Evolutionary conservation across 2,113 vertebrate species (phyloP).

Genomic region (Vanacampus margaritifer): DNA sequence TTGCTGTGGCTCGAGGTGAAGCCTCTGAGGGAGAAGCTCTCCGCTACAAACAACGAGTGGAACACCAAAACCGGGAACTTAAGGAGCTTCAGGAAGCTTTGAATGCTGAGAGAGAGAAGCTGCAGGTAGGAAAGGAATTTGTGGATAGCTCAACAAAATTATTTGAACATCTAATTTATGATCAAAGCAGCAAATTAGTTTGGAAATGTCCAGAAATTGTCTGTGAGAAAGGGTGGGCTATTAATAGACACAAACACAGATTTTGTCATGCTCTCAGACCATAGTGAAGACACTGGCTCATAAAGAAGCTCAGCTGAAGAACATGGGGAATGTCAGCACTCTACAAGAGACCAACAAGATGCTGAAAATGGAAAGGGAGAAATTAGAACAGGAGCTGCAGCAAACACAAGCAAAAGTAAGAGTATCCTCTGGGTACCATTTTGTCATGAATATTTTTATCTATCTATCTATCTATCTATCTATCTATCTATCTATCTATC

Average conservation of each 20-base stretch:
- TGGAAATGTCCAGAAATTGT: neutral
- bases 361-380: constrained; percentile 84
- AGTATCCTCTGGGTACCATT: neutral
- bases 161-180: neutral
- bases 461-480: no score
- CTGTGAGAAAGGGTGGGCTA: no score
- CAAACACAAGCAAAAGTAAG: constrained; percentile 84
- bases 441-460: constrained; percentile 45
- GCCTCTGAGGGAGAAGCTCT: constrained; percentile 87
- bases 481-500: no score
- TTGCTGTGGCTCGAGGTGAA: constrained; percentile 85
- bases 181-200: neutral
- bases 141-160: neutral
- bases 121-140: constrained; percentile 77
- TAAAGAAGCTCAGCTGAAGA: constrained; percentile 93
- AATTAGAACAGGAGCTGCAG: constrained; percentile 85
- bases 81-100: constrained; percentile 86
- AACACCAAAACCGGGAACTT: constrained; percentile 86
- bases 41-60: constrained; percentile 83
- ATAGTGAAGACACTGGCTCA: constrained; percentile 86
- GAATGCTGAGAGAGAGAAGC: constrained; percentile 86
- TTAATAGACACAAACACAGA: neutral
- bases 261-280: constrained; percentile 62
- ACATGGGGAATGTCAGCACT: constrained; percentile 82
- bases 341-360: constrained; percentile 88